Evolutionary conservation across 2,113 vertebrate genomes (phyloP), one percentile per base, ranked within the genome.

Genomic region (Pyrgilauda ruficollis): DNA sequence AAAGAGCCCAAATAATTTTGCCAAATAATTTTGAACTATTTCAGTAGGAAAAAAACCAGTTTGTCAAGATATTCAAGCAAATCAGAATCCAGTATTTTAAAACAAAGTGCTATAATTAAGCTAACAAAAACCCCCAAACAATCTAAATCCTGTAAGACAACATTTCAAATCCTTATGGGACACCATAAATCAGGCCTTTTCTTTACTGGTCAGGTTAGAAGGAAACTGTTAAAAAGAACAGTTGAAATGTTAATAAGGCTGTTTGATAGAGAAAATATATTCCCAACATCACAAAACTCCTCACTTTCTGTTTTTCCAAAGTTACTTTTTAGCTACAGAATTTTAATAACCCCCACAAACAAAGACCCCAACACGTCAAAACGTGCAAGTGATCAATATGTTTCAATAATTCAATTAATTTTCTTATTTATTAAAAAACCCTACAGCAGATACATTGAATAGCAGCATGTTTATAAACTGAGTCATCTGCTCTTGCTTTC

Each of bases 41-140:
- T 82, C 28, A 33, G 12, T 33, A 39, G 21, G 47, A 27, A 15
- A 17, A 37, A 78, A 58, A 1, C 0, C 19, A 47, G 10, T 37
- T 56, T 76, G 14, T 72, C 35, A 64, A 68, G 17, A 26, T 14
- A 73, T 56, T 68, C 14, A 44, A 62, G 20, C 37, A 85, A 89
- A 37, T 15, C 43, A 59, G 81, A 56, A 75, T 49, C 70, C 46
- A 62, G 10, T 24, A 24, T 7, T 74, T 30, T 41, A 44, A 26
- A 76, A 63, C 30, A 6, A 67, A 47, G 13, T 41, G 24, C n/a
- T 56, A 10, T 27, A 70, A 46, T 67, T 62, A 75, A 59, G 47
- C 13, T 67, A 77, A 26, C 4, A 52, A 30, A 66, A 17, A 31
- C 1, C 0, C 3, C 10, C 10, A 35, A n/a, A 62, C 18, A 68